A percentile compares a stretch with the other conserved stretches of the same genome.
These are phyloP conservation scores for Phenganax marumi DNA, from an alignment of 92 coral and sea anemone species.

Conservation along the genomic window DNA sequence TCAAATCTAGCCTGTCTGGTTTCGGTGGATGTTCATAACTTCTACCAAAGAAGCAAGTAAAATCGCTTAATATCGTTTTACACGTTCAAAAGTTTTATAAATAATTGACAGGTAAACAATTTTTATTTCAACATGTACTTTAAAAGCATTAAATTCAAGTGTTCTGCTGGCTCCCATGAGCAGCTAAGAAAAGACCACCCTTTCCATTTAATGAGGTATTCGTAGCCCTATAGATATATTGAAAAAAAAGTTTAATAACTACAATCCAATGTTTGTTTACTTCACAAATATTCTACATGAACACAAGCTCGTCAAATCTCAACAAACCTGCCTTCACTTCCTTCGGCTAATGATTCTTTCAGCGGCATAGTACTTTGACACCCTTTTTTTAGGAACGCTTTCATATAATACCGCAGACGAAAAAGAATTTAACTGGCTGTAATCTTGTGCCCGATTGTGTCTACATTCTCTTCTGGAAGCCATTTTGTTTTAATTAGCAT, in stretches of 20 bases:
- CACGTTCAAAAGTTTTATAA: not conserved
- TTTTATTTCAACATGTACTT: not conserved
- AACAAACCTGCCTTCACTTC: not conserved
- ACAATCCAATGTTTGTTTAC: not conserved
- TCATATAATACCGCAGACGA: constrained; percentile 20
- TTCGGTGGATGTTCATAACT: constrained; percentile 9
- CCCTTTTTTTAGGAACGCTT: not conserved
- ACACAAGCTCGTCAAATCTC: not conserved
- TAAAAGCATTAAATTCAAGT: not conserved
- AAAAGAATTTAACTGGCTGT: constrained; percentile 18
- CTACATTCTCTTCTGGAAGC: not conserved
- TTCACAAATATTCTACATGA: not conserved
- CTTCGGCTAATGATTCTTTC: constrained; percentile 5
- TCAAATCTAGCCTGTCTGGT: constrained; percentile 32
- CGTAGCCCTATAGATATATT: not conserved
- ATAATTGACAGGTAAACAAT: not conserved
- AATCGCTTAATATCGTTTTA: not conserved
- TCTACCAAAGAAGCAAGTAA: not conserved
- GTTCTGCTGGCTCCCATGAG: constrained; percentile 1
- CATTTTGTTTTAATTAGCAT: not conserved
- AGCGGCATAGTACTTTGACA: constrained; percentile 14
- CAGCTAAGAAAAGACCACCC: not conserved
- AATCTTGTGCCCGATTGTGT: too few species aligned
- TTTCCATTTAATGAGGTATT: not conserved
- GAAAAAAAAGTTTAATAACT: not conserved